These are phyloP conservation scores for Subanguina moxae DNA, from an alignment of 1,140 invertebrate genomes.

Conservation along the genomic window DNA sequence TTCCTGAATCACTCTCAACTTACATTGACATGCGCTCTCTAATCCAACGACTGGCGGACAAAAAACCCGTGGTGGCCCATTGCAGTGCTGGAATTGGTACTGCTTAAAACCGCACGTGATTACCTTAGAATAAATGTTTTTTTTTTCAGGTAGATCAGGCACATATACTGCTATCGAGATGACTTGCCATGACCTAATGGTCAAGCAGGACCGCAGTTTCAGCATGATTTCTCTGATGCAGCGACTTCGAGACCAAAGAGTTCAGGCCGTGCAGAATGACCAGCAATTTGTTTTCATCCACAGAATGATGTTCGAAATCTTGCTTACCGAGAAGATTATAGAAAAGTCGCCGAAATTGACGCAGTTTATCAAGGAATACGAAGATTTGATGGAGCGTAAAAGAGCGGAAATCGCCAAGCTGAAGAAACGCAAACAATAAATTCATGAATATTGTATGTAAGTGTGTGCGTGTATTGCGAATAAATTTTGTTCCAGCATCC, in stretches of 20 bases:
- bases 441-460: no score
- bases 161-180: slow-evolving; percentile 45
- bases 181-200: slow-evolving; percentile 25
- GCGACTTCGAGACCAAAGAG: slow-evolving; percentile 28
- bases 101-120: slow-evolving; percentile 1
- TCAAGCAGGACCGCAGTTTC: slow-evolving; percentile 31
- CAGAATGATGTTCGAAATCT: slow-evolving; percentile 33
- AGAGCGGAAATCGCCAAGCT: slow-evolving; percentile 23
- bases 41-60: slow-evolving; percentile 29
- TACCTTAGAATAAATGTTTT: background rate
- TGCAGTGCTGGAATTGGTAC: slow-evolving; percentile 38
- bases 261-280: slow-evolving; percentile 41
- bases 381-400: slow-evolving; percentile 30
- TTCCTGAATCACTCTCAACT: slow-evolving; percentile 30
- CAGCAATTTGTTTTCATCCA: slow-evolving; percentile 25
- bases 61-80: slow-evolving; percentile 38
- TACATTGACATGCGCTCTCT: slow-evolving; percentile 41
- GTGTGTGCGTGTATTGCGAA: no score
- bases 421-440: background rate
- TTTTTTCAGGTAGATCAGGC: slow-evolving; percentile 34
- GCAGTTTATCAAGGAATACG: slow-evolving; percentile 35
- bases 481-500: no score
- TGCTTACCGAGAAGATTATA: slow-evolving; percentile 23
- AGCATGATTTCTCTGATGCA: slow-evolving; percentile 29
- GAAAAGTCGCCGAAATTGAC: slow-evolving; percentile 11